Evolutionary conservation across 2,113 vertebrate genomes (phyloP).

Genomic region (Erythrocercus mccallii): DNA sequence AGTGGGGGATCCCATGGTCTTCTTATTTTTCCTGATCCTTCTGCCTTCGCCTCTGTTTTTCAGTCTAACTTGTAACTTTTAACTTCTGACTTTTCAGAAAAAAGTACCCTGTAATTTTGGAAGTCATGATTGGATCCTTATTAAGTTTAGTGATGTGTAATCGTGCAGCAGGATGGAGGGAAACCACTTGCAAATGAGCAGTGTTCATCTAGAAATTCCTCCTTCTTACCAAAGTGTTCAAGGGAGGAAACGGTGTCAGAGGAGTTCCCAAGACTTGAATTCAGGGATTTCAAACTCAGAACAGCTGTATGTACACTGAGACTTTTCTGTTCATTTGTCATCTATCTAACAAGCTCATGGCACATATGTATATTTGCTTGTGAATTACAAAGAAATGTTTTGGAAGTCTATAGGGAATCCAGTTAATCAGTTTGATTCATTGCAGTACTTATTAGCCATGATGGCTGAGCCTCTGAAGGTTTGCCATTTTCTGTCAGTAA

Average conservation of each 20-base stretch:
- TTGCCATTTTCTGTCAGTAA: slow-evolving; percentile 21
- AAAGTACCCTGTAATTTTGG: not conserved
- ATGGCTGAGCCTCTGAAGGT: slow-evolving; percentile 19
- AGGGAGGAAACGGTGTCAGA: not conserved
- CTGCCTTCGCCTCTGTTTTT: not conserved
- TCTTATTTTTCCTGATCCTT: not conserved
- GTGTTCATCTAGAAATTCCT: not conserved
- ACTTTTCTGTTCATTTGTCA: slow-evolving; percentile 34
- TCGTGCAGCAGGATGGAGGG: not conserved
- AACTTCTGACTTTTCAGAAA: not conserved
- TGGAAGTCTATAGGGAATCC: not conserved
- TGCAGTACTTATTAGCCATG: not conserved
- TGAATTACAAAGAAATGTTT: slow-evolving; percentile 10
- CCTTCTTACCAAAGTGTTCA: not conserved
- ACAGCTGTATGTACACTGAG: not conserved
- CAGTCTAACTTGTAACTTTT: not conserved
- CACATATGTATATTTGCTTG: not conserved
- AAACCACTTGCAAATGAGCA: not conserved
- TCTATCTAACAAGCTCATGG: slow-evolving; percentile 22
- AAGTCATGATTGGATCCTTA: not conserved
- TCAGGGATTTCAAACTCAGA: not conserved
- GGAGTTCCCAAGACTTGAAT: not conserved
- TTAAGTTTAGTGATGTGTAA: not conserved
- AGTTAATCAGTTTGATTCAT: slow-evolving; percentile 47
- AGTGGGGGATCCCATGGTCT: not conserved